Evolutionary conservation across 2,888 invertebrate species (phyloP), one percentile per base, ranked within the genome.

Genomic region (Plebejus melissa): DNA sequence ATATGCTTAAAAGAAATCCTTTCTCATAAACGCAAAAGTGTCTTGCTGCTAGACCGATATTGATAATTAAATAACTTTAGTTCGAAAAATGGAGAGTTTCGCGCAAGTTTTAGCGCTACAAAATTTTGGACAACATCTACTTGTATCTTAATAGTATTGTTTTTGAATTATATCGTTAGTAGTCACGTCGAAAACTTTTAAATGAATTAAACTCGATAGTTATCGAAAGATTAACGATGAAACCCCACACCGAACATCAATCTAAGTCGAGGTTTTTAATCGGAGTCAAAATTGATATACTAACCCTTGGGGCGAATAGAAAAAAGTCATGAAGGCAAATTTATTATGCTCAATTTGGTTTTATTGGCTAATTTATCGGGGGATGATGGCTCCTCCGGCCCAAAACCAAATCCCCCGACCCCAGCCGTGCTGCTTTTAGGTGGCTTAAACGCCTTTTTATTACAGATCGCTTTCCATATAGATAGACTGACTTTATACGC

Each of bases 331-430:
- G 88, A 89, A 88, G 87, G 85, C 79, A 85, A 88, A 90, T 91
- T 91, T 92, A 92, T 91, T 90, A 88, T 85, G 85, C 88, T 87
- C 91, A 91, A 92, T 92, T 91, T 90, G 88, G 86, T 90, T 92
- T 91, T 92, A 92, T 92, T 79, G 88, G 89, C 89, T 91, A 91
- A 92, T 92, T 91, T 90, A 89, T 90, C 88, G 90, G 86, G 76
- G 86, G 85, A 86, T 79, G 80, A 81, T 85, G 85, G 87, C 86
- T 86, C 79, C 84, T 83, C 83, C 80, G 32, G 13, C 80, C 83
- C 79, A 80, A 80, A 82, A 86, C 81, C 83, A 86, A 87, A 90
- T 87, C 88, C 88, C 84, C 84, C 83, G 81, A 80, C 80, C 81
- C 74, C 76, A 69, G 75, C 74, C 78, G 79, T 80, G 81, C 77